phyloP scores from a whole-genome alignment of 2,113 vertebrate species.

The Austrofundulus limnaeus region DNA sequence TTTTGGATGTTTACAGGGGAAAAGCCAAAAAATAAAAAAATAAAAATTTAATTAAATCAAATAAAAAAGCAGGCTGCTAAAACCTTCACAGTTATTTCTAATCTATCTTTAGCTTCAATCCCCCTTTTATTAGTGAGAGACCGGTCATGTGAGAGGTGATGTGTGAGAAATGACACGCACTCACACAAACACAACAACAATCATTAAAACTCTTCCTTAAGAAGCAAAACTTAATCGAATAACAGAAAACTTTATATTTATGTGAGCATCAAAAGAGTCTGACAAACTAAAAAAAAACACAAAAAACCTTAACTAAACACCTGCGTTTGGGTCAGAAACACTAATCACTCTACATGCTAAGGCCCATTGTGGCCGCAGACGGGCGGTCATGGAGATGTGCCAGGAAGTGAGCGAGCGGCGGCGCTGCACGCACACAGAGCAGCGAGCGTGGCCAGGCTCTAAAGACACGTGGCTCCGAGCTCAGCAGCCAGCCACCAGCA shows the following conservation, averaged over 20 bases:
- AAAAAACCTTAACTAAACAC: conserved; percentile 8
- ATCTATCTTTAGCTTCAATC: conserved; percentile 43
- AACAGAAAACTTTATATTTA: background rate
- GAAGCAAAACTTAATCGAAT: conserved; percentile 5
- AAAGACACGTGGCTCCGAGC: conserved; percentile 23
- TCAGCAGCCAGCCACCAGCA: background rate
- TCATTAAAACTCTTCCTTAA: background rate
- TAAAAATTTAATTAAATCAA: too few species aligned
- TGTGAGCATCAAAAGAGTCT: conserved; percentile 3
- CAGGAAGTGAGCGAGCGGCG: conserved; percentile 20
- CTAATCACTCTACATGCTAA: conserved; percentile 40
- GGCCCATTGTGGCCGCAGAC: conserved; percentile 36
- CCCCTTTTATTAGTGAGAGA: conserved; percentile 34
- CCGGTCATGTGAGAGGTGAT: conserved; percentile 34
- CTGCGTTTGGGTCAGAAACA: conserved; percentile 29
- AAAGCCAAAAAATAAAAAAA: background rate
- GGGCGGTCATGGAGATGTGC: conserved; percentile 65
- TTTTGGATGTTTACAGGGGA: conserved; percentile 14
- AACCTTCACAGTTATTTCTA: conserved; percentile 50
- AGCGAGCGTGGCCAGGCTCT: conserved; percentile 44
- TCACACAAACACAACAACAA: conserved; percentile 24
- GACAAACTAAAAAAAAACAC: conserved; percentile 11
- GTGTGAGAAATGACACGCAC: conserved; percentile 48
- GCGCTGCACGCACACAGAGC: conserved; percentile 37
- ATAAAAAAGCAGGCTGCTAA: conserved; percentile 39